Evolutionary conservation across 2,888 invertebrate genomes (phyloP).

Genomic region (Drosophila infuscata): DNA sequence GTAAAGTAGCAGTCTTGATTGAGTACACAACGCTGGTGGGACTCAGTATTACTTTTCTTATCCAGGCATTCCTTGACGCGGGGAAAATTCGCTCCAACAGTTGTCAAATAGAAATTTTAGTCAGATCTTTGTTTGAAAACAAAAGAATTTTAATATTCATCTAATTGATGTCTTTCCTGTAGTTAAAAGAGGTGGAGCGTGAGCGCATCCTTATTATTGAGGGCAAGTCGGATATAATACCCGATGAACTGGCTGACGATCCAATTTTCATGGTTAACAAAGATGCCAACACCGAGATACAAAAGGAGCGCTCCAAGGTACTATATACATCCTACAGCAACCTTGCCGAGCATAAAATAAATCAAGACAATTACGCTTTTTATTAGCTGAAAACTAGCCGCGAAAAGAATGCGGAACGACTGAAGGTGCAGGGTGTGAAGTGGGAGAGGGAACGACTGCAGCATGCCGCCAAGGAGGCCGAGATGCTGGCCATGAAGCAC

Average conservation of each 20-base stretch:
- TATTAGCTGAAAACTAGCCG: conserved; percentile 84
- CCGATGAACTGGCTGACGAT: conserved; percentile 87
- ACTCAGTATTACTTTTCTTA: no score
- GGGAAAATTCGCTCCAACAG: no score
- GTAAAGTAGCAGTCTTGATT: no score
- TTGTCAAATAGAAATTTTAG: conserved; percentile 10
- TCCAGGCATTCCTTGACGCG: no score
- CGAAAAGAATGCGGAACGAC: conserved; percentile 84
- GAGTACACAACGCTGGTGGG: no score
- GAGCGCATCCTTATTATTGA: conserved; percentile 88
- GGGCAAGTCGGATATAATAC: conserved; percentile 87
- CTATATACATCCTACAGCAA: not conserved
- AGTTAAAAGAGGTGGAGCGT: conserved; percentile 87
- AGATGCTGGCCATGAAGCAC: conserved; percentile 72
- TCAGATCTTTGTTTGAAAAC: not conserved
- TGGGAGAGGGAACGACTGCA: conserved; percentile 84
- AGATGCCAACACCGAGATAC: conserved; percentile 86
- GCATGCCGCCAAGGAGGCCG: conserved; percentile 81
- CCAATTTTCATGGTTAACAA: conserved; percentile 87
- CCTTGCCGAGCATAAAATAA: not conserved
- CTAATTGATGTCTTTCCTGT: not conserved
- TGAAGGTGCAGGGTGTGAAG: conserved; percentile 83
- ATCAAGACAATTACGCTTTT: not conserved
- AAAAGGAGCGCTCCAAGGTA: conserved; percentile 86
- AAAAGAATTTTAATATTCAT: not conserved